Evolutionary conservation across 2,888 invertebrate species (phyloP).

Genomic region (Rhagonycha lutea): DNA sequence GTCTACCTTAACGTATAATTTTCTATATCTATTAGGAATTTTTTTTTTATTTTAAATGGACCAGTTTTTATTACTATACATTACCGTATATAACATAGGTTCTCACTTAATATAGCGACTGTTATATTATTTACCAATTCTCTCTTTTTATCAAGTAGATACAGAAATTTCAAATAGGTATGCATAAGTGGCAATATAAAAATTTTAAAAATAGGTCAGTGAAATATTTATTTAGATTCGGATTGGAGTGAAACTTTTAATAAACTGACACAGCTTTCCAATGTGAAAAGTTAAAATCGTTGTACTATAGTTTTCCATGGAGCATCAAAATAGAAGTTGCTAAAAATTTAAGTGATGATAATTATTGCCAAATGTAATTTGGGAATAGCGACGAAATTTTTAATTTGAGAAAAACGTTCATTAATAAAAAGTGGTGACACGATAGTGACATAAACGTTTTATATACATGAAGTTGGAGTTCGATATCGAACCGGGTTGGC

Average conservation of each 20-base stretch:
- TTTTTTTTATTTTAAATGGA: background rate
- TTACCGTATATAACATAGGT: background rate
- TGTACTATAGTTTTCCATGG: background rate
- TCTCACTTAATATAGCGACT: background rate
- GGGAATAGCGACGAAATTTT: background rate
- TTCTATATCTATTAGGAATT: background rate
- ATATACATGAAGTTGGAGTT: slow-evolving; percentile 23
- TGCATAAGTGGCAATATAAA: background rate
- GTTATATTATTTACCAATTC: background rate
- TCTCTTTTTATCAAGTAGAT: background rate
- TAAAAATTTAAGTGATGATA: background rate
- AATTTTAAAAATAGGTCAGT: background rate
- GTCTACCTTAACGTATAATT: background rate
- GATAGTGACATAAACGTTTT: background rate
- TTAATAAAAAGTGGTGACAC: background rate
- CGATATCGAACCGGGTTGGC: slow-evolving; percentile 50
- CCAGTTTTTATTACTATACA: background rate
- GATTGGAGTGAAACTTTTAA: background rate
- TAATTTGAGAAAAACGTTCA: background rate
- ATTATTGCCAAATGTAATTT: background rate
- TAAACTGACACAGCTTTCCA: background rate
- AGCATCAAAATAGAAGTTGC: background rate
- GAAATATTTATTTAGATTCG: background rate
- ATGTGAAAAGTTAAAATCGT: background rate
- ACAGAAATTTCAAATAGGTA: background rate